Evolutionary conservation across 2,888 invertebrate species (phyloP).

Genomic region (Laothoe populi): DNA sequence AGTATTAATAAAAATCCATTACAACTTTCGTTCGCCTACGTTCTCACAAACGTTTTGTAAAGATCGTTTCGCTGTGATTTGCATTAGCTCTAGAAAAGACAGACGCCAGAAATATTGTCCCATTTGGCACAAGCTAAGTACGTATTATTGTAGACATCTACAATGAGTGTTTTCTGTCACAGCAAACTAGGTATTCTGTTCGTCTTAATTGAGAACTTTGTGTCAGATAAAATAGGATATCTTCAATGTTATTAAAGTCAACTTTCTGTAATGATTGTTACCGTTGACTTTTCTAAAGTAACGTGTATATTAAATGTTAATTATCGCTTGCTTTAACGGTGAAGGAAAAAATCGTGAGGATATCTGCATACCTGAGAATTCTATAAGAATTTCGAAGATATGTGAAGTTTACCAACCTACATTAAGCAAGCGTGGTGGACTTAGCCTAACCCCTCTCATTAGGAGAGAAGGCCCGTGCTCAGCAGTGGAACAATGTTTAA

Average conservation of each 20-base stretch:
- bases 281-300: no score
- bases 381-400: no score
- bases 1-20: neutral
- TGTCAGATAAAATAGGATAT: neutral
- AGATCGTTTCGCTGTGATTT: constrained; percentile 26
- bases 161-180: constrained; percentile 16
- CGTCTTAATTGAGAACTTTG: neutral
- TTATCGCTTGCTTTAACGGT: no score
- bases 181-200: neutral
- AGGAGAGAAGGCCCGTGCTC: no score
- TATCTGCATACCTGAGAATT: no score
- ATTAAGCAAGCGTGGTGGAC: no score
- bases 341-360: no score
- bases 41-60: constrained; percentile 1
- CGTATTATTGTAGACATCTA: constrained; percentile 15
- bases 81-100: constrained; percentile 12
- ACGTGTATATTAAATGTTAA: no score
- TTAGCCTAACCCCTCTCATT: no score
- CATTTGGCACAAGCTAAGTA: constrained; percentile 23
- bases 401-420: no score
- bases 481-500: no score
- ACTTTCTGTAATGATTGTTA: neutral
- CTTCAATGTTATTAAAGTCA: neutral
- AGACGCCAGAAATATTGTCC: constrained; percentile 20
- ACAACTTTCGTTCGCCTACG: neutral